Percentiles rank a stretch among this genome's conserved stretches.
Conservation (phyloP, 2,797 vertebrate genomes). For the Sebastes taczanowskii region DNA sequence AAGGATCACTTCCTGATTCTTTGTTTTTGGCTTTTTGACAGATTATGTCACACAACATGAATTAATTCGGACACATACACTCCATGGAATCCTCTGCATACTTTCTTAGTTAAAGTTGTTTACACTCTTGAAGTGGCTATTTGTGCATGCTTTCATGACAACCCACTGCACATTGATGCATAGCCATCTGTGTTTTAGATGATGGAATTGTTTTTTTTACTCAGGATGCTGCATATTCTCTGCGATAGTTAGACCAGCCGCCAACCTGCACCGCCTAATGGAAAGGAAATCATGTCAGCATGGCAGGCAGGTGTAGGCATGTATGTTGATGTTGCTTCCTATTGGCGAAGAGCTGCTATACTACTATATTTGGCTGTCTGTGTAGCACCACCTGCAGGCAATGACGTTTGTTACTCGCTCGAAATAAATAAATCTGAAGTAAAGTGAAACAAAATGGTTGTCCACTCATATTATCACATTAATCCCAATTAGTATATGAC, state of each 20-base stretch:
- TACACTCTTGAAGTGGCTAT: slow-evolving; percentile 3
- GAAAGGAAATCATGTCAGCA: not conserved
- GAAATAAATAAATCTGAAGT: no score
- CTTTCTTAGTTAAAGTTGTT: not conserved
- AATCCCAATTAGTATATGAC: no score
- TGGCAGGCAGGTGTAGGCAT: not conserved
- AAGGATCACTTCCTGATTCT: not conserved
- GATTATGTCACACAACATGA: not conserved
- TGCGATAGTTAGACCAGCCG: not conserved
- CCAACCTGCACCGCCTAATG: not conserved
- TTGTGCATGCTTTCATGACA: slow-evolving; percentile 12
- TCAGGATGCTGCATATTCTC: not conserved
- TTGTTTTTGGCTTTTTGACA: not conserved
- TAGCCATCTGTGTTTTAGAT: slow-evolving; percentile 33
- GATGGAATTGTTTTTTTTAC: not conserved
- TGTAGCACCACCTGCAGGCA: no score
- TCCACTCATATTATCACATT: no score
- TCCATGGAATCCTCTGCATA: not conserved
- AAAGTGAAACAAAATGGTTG: no score
- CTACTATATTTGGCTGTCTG: no score
- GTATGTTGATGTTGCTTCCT: not conserved
- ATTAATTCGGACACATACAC: not conserved
- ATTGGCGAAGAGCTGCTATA: not conserved
- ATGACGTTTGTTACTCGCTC: no score
- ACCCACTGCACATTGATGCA: slow-evolving; percentile 5